Base-by-base conservation (phyloP, 2,888 invertebrate species). In the Tetragonisca angustula region DNA sequence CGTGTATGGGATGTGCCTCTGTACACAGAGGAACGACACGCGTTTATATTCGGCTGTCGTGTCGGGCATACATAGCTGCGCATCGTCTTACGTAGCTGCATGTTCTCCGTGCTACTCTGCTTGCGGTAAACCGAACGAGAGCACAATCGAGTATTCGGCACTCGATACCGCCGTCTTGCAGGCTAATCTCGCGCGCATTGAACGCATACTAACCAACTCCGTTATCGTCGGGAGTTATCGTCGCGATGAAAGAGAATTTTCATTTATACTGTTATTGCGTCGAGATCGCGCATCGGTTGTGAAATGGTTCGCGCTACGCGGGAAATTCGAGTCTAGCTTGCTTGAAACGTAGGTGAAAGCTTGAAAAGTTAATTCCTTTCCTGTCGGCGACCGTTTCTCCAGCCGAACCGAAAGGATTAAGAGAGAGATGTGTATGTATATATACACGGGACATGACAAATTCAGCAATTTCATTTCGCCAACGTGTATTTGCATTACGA, bases 131-230 rank as follows among this genome's bases (percentile, higher is more conserved):
- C 74, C 74, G 36, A 73, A 64, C 76, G 54, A 71, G 77, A 67
- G 32, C 80, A 76, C 86, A 75, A 88, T 86, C 71, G 82, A 75
- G 79, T 77, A 73, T 75, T 78, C 77, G 67, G 56, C 21, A 72
- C 54, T 4, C 79, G 71, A 79, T 85, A 80, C 74, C 62, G 3
- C 15, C 50, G 67, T 76, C 72, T 79, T 69, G 52, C 68, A 21
- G 65, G 27, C 83, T 75, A 79, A 84, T 76, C 83, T 72, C 19
- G 68, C 11, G 27, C 15, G 64, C 64, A 69, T 71, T 62, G n/a
- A n/a, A 61, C 24, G 50, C 59, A 32, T 54, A 64, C 49, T 19
- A 49, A 56, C 49, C 15, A 49, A 56, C 52, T 49, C 27, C n/a
- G 17, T 24, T 32, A 43, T 43, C 43, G 43, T 43, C 43, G 43